A percentile compares a stretch with the other conserved stretches of the same genome.
phyloP scores from a whole-genome alignment of 2,888 invertebrate genomes.

The Melangyna quadrimaculata region DNA sequence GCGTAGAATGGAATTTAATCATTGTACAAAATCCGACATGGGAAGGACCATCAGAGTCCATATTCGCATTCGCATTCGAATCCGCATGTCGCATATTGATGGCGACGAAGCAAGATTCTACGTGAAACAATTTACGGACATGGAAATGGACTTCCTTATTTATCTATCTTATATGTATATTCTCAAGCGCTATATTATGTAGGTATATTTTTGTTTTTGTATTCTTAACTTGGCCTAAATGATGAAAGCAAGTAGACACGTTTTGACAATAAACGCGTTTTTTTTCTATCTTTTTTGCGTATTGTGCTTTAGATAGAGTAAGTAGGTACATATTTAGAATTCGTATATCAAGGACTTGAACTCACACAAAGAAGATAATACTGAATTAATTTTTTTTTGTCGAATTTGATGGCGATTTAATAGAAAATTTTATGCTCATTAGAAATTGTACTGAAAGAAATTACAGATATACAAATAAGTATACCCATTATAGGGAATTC shows the following conservation, averaged over 20 bases:
- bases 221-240: constrained; percentile 8
- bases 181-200: not conserved
- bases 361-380: not conserved
- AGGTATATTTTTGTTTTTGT: not conserved
- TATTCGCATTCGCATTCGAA: not conserved
- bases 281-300: not conserved
- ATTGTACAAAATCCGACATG: constrained; percentile 40
- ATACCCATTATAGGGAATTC: too few relatives aligned
- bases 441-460: too few relatives aligned
- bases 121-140: constrained; percentile 64
- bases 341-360: not conserved
- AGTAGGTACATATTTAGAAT: not conserved
- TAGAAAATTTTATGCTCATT: not conserved
- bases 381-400: not conserved
- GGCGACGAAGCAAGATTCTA: constrained; percentile 20
- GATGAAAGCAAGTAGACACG: constrained; percentile 44
- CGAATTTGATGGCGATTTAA: not conserved
- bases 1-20: constrained; percentile 69
- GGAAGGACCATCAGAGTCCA: too few relatives aligned
- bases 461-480: too few relatives aligned
- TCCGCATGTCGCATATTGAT: not conserved
- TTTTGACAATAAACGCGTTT: constrained; percentile 56
- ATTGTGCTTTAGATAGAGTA: not conserved
- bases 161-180: not conserved
- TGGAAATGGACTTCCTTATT: constrained; percentile 56